Percentiles rank a stretch among this genome's conserved stretches.
Conservation (phyloP, 2,888 invertebrate species). For the Parnassius apollo region DNA sequence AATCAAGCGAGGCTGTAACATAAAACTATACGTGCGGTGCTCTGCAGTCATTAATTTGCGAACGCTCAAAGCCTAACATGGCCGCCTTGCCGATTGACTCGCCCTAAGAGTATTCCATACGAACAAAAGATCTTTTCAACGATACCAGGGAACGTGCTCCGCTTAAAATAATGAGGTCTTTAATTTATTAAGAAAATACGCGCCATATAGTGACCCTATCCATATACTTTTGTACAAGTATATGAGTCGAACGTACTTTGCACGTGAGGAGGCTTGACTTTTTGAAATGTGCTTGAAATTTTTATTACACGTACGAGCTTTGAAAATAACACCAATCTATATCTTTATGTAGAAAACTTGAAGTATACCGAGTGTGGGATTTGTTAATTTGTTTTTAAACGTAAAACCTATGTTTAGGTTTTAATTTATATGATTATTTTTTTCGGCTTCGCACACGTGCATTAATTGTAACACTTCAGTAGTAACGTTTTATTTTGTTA, state of each 20-base stretch:
- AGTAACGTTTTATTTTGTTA: too few relatives aligned
- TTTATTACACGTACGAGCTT: slow-evolving; percentile 15
- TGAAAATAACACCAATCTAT: slow-evolving; percentile 4
- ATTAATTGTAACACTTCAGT: too few relatives aligned
- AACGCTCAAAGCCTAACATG: slow-evolving; percentile 61
- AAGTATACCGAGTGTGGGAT: too few relatives aligned
- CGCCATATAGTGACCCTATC: slow-evolving; percentile 39
- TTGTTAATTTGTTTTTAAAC: too few relatives aligned
- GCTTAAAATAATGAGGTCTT: slow-evolving; percentile 72
- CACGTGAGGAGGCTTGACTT: slow-evolving; percentile 12
- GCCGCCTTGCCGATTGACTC: slow-evolving; percentile 66
- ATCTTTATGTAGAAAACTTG: background rate
- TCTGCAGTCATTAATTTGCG: slow-evolving; percentile 72
- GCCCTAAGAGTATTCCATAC: slow-evolving; percentile 67
- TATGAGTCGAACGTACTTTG: slow-evolving; percentile 10
- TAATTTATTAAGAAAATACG: slow-evolving; percentile 59
- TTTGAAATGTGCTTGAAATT: slow-evolving; percentile 19
- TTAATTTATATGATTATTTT: too few relatives aligned
- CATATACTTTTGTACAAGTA: slow-evolving; percentile 22
- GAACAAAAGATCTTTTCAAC: slow-evolving; percentile 74
- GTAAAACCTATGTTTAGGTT: too few relatives aligned
- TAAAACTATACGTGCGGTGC: slow-evolving; percentile 50
- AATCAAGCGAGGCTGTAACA: slow-evolving; percentile 46
- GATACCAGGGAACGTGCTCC: slow-evolving; percentile 59
- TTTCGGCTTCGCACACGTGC: too few relatives aligned